Evolutionary conservation across 2,113 vertebrate genomes (phyloP).

Genomic region (Tachysurus fulvidraco): DNA sequence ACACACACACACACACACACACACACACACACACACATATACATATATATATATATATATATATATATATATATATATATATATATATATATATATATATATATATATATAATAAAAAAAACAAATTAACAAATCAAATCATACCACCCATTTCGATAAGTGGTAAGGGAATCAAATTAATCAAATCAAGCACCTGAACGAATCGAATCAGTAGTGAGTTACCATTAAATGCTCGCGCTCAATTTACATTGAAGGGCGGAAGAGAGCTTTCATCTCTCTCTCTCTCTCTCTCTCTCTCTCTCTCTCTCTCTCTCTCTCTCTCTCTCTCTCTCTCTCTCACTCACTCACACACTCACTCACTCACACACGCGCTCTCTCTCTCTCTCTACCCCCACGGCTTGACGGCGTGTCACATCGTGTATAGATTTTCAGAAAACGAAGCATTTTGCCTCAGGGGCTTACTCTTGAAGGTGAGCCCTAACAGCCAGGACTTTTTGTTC

Average conservation of each 20-base stretch:
- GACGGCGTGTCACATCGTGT: not conserved
- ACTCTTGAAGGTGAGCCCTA: not conserved
- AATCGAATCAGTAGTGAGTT: not conserved
- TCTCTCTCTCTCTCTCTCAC: not conserved
- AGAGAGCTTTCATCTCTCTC: not conserved
- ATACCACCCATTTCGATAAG: not conserved
- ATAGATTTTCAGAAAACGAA: not conserved
- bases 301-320: no score
- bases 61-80: not conserved
- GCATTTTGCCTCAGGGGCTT: no score
- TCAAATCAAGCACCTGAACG: not conserved
- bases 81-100: not conserved
- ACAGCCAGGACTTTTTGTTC: not conserved
- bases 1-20: not conserved
- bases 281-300: not conserved
- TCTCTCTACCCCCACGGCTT: not conserved
- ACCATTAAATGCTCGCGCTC: not conserved
- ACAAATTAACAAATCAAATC: not conserved
- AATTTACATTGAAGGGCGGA: not conserved
- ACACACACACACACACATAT: not conserved
- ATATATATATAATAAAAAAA: not conserved
- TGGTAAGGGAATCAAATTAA: not conserved
- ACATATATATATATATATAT: not conserved
- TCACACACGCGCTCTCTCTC: no score
- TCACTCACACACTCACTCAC: no score